A percentile compares a stretch with the other conserved stretches of the same genome.
Evolutionary conservation across 2,113 vertebrate genomes (phyloP).

Genomic region (Cervus canadensis): DNA sequence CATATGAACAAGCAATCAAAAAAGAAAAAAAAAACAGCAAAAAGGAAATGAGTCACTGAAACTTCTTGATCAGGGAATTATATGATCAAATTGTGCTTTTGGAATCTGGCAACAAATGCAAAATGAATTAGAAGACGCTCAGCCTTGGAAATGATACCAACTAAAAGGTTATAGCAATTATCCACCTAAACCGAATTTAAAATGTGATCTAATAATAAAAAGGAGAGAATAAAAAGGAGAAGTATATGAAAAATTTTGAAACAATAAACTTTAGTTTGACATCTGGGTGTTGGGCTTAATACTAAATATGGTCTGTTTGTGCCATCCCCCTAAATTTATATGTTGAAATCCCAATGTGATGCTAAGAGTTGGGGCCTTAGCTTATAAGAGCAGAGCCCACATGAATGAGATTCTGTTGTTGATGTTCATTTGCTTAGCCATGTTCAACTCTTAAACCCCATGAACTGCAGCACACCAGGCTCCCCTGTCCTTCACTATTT

Average conservation of each 20-base stretch:
- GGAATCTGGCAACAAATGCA: background rate
- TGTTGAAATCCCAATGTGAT: background rate
- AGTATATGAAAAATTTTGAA: background rate
- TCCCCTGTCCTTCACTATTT: background rate
- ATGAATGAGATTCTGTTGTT: background rate
- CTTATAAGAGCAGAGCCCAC: background rate
- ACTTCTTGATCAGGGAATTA: background rate
- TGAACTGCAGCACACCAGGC: background rate
- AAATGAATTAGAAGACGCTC: background rate
- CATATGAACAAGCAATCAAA: background rate
- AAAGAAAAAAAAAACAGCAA: background rate
- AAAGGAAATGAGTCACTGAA: background rate
- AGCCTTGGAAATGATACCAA: background rate
- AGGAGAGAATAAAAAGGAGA: background rate
- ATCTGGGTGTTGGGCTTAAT: background rate
- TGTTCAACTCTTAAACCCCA: background rate
- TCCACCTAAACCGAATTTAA: background rate
- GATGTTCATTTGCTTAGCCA: background rate
- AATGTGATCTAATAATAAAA: background rate
- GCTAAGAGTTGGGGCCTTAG: background rate
- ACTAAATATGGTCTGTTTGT: background rate
- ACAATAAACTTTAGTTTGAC: background rate
- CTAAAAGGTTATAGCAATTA: background rate
- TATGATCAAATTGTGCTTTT: background rate
- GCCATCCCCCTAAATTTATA: background rate